phyloP scores from a whole-genome alignment of 2,797 vertebrate genomes.

The Pelodytes ibericus region DNA sequence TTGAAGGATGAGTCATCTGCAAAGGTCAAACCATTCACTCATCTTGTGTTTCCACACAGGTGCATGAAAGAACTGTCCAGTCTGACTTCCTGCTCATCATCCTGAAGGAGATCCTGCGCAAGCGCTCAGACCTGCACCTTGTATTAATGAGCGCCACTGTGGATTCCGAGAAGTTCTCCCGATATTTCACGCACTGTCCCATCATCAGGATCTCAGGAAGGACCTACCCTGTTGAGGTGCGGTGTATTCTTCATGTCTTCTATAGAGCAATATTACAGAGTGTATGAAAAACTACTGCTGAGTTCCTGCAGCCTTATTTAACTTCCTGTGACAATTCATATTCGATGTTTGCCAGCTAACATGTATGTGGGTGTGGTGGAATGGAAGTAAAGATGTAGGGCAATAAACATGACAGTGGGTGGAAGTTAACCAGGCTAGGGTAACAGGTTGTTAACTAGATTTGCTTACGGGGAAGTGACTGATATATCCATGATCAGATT shows the following conservation, averaged over 20 bases:
- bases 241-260: neutral
- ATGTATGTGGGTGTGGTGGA: too few relatives aligned
- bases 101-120: conserved; percentile 87
- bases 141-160: conserved; percentile 97
- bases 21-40: neutral
- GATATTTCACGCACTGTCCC: conserved; percentile 93
- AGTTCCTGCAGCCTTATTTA: too few relatives aligned
- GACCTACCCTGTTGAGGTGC: conserved; percentile 92
- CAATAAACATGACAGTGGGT: too few relatives aligned
- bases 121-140: conserved; percentile 87
- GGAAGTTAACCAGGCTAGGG: too few relatives aligned
- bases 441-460: too few relatives aligned
- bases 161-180: conserved; percentile 92
- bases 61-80: conserved; percentile 96
- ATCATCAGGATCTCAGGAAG: conserved; percentile 90
- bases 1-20: too few relatives aligned
- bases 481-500: too few relatives aligned
- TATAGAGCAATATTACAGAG: neutral
- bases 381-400: too few relatives aligned
- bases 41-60: conserved; percentile 70
- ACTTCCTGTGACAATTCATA: too few relatives aligned
- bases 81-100: conserved; percentile 95
- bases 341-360: too few relatives aligned
- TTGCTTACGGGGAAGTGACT: too few relatives aligned
- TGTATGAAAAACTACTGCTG: too few relatives aligned